Conservation (phyloP, 2,113 vertebrate genomes). For the Ptilorrhoa leucosticta region DNA sequence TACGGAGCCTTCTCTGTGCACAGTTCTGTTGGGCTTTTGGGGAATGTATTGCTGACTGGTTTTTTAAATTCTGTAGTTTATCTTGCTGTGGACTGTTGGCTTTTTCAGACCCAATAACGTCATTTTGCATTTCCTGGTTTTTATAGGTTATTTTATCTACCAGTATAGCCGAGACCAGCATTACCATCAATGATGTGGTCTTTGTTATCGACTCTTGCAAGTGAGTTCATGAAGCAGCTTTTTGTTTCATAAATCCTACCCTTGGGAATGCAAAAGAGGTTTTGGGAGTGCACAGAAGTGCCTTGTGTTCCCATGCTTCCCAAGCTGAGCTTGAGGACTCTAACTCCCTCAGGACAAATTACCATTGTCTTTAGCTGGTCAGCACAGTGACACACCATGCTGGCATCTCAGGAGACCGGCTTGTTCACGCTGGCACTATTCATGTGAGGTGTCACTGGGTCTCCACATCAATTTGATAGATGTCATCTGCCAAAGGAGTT, state of each 20-base stretch:
- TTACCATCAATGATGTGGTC: constrained; percentile 96
- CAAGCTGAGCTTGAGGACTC: not conserved
- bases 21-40: not conserved
- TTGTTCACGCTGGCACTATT: not conserved
- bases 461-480: not conserved
- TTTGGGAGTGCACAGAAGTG: not conserved
- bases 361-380: not conserved
- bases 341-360: not conserved
- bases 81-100: not conserved
- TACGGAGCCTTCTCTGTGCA: not conserved
- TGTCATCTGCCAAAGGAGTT: not conserved
- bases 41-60: not conserved
- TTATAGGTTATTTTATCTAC: constrained; percentile 94
- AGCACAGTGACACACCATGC: not conserved
- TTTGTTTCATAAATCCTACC: not conserved
- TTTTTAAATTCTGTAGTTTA: not conserved
- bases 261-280: not conserved
- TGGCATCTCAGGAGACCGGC: not conserved
- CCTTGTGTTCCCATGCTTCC: not conserved
- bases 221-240: constrained; percentile 73
- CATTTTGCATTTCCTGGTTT: not conserved
- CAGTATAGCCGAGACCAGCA: constrained; percentile 95
- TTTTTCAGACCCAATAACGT: not conserved
- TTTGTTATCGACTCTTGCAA: constrained; percentile 99
- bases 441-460: not conserved